These are phyloP conservation scores for Anaspis maculata DNA, from an alignment of 2,888 invertebrate species.

Conservation along the genomic window DNA sequence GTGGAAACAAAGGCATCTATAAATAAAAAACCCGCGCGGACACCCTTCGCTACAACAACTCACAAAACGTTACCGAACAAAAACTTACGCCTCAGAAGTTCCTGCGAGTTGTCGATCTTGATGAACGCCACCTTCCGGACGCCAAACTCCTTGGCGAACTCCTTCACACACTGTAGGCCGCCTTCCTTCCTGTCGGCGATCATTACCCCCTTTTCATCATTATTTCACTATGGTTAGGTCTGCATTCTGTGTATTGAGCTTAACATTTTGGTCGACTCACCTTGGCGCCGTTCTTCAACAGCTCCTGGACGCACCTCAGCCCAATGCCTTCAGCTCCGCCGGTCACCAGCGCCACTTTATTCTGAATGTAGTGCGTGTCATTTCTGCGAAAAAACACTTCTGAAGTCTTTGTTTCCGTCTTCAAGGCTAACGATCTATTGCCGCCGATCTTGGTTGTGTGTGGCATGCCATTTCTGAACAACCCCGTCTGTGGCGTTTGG, in stretches of 20 bases:
- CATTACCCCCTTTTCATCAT: conserved; percentile 25
- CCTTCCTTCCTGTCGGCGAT: conserved; percentile 25
- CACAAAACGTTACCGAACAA: background rate
- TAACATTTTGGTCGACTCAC: conserved; percentile 19
- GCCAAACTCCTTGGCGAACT: conserved; percentile 54
- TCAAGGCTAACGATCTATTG: too few species aligned
- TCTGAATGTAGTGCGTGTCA: conserved; percentile 15
- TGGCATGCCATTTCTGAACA: background rate
- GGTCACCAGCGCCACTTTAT: conserved; percentile 38
- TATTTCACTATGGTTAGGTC: too few species aligned
- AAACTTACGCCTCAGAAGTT: conserved; percentile 15
- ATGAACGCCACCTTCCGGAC: conserved; percentile 59
- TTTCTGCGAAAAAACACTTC: conserved; percentile 7
- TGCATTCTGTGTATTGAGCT: background rate
- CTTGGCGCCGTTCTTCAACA: conserved; percentile 39
- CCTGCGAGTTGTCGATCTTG: conserved; percentile 43
- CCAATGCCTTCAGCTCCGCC: conserved; percentile 49
- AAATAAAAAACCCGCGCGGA: too few species aligned
- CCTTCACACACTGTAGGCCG: too few species aligned
- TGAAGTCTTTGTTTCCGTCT: too few species aligned
- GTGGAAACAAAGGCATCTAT: conserved; percentile 29
- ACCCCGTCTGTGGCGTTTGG: background rate
- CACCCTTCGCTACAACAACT: too few species aligned
- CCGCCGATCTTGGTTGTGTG: too few species aligned
- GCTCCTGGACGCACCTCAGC: conserved; percentile 39